Evolutionary conservation across 2,888 invertebrate genomes (phyloP).

Genomic region (Drosophila diplacantha): DNA sequence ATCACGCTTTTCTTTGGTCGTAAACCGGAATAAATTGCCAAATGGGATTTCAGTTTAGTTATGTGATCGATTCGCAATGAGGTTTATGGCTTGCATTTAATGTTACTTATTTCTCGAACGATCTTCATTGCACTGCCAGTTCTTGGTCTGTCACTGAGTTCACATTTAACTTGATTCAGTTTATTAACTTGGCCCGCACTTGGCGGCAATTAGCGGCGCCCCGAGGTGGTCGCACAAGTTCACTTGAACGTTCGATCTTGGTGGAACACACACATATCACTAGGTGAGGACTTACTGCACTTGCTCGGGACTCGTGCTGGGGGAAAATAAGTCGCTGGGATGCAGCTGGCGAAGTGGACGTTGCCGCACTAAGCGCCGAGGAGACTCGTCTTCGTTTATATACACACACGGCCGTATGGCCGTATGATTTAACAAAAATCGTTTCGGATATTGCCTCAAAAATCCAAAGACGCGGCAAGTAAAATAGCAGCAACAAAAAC

Average conservation of each 20-base stretch:
- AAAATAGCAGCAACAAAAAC: conserved; percentile 51
- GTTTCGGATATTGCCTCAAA: conserved; percentile 67
- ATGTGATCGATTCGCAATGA: conserved; percentile 7
- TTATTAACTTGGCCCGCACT: conserved; percentile 14
- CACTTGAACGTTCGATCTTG: conserved; percentile 13
- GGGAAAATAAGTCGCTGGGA: conserved; percentile 19
- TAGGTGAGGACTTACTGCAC: conserved; percentile 37
- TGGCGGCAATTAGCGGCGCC: conserved; percentile 17
- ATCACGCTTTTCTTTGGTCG: conserved; percentile 1
- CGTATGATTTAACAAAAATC: conserved; percentile 67
- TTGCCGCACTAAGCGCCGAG: conserved; percentile 72
- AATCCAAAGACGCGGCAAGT: conserved; percentile 63
- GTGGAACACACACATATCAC: conserved; percentile 16
- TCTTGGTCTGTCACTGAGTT: conserved; percentile 11
- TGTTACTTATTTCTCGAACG: not conserved
- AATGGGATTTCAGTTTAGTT: conserved; percentile 4
- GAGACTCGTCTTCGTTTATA: conserved; percentile 75
- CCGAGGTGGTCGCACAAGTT: conserved; percentile 14
- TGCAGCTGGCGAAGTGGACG: conserved; percentile 68
- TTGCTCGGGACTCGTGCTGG: conserved; percentile 44
- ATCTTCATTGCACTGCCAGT: conserved; percentile 1
- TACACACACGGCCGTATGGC: conserved; percentile 59
- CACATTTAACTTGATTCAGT: conserved; percentile 10
- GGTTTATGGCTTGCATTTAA: conserved; percentile 1
- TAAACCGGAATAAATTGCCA: not conserved